These are phyloP conservation scores for Cyanoderma ruficeps DNA, from an alignment of 2,113 vertebrate genomes.

Conservation along the genomic window DNA sequence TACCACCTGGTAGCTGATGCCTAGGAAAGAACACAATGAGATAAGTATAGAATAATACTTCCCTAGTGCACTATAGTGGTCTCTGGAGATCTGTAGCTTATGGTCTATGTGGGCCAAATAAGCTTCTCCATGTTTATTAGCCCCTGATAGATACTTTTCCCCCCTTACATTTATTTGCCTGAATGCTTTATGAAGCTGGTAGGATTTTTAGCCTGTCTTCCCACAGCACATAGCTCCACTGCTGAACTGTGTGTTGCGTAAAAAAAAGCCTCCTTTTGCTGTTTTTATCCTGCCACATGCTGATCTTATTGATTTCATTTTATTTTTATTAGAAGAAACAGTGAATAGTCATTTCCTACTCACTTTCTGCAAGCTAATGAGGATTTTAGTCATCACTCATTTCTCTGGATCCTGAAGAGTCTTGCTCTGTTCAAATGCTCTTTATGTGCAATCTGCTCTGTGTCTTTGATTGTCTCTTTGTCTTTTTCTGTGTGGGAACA, in stretches of 20 bases:
- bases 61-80: neutral
- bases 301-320: neutral
- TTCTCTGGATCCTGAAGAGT: neutral
- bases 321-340: conserved; percentile 26
- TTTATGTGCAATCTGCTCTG: neutral
- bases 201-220: conserved; percentile 2
- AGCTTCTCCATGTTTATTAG: conserved; percentile 25
- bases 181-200: neutral
- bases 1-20: neutral
- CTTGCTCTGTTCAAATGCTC: neutral
- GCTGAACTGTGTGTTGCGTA: neutral
- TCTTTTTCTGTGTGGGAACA: neutral
- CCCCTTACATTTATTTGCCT: neutral
- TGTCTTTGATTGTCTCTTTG: neutral
- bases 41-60: neutral
- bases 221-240: neutral
- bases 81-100: neutral
- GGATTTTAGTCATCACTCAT: neutral
- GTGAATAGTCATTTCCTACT: conserved; percentile 1
- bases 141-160: neutral
- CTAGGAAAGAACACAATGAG: neutral
- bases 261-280: neutral
- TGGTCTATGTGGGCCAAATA: neutral
- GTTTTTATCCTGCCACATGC: neutral
- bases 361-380: conserved; percentile 8